phyloP scores from a whole-genome alignment of 2,888 invertebrate genomes.

The Ecdyonurus torrentis region DNA sequence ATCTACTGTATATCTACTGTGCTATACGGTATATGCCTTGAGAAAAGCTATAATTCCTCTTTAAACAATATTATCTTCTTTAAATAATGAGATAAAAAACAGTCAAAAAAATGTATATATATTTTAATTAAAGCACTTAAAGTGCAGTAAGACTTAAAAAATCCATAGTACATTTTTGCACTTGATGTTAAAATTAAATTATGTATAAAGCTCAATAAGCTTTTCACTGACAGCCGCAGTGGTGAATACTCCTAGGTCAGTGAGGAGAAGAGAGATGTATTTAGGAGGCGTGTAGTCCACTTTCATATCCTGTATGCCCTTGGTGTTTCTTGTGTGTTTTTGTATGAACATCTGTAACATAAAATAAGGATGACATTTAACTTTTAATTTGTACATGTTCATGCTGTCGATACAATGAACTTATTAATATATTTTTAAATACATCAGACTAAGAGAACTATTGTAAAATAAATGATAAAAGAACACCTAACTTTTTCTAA shows the following conservation, averaged over 20 bases:
- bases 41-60: no score
- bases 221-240: conserved; percentile 97
- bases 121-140: no score
- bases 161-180: no score
- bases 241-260: conserved; percentile 88
- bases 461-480: no score
- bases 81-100: no score
- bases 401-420: background rate
- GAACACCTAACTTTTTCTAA: no score
- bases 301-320: background rate
- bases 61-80: no score
- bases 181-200: no score
- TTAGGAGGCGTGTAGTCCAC: conserved; percentile 93
- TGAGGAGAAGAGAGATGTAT: conserved; percentile 82
- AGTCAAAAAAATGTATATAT: no score
- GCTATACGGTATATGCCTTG: no score
- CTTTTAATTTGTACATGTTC: background rate
- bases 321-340: background rate
- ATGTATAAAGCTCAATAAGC: conserved; percentile 88
- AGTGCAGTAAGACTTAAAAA: no score
- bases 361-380: background rate
- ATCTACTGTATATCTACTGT: no score
- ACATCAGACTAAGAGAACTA: conserved; percentile 13
- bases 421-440: conserved; percentile 19
- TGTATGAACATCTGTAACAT: background rate